A percentile compares a stretch with the other conserved stretches of the same genome.
These are phyloP conservation scores for Regulus satrapa DNA, from an alignment of 2,113 vertebrate species.

Conservation along the genomic window DNA sequence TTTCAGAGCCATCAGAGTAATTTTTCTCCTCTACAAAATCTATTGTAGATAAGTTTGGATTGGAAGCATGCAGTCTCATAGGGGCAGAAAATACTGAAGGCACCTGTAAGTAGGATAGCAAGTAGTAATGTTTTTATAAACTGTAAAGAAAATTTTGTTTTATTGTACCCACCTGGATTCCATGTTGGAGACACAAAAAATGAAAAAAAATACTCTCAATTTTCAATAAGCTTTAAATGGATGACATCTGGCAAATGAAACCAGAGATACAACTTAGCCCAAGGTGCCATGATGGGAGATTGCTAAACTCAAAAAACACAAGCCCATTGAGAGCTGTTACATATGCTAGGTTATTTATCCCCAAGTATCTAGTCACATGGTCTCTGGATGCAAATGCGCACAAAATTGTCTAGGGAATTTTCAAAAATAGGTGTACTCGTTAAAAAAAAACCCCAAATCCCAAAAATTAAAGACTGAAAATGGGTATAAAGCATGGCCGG, in stretches of 20 bases:
- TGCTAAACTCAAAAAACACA: background rate
- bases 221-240: background rate
- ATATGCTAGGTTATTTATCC: background rate
- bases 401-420: background rate
- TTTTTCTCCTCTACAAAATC: constrained; percentile 84
- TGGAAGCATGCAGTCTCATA: constrained; percentile 91
- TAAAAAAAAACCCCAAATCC: fast-evolving
- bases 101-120: constrained; percentile 62
- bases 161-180: background rate
- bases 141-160: background rate
- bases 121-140: background rate
- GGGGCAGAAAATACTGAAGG: constrained; percentile 81
- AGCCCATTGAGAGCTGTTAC: background rate
- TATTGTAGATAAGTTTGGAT: constrained; percentile 93
- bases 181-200: background rate
- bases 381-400: background rate
- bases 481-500: background rate
- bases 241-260: background rate
- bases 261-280: background rate
- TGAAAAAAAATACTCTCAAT: background rate
- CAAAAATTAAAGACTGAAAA: background rate
- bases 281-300: background rate
- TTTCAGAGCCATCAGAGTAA: constrained; percentile 83
- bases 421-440: background rate
- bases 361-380: background rate